Evolutionary conservation across 92 coral and sea anemone species (phyloP), one percentile per base, ranked within the genome.

Genomic region (Meandrina meandrites): DNA sequence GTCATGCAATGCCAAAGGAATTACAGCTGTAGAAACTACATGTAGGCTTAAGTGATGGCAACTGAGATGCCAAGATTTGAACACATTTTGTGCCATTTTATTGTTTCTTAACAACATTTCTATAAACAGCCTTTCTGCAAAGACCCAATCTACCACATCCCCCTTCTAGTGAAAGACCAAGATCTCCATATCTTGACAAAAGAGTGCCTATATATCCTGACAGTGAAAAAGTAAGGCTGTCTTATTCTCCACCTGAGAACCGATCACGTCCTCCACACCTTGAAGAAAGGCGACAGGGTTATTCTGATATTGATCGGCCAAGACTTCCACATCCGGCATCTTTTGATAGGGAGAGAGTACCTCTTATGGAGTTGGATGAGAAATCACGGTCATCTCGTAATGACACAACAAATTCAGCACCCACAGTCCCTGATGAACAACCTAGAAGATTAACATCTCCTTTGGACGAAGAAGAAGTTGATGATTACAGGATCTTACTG

Each of bases 401-500:
- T 32, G 76, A 66, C 45, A 58, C 2, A 35, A 36, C 42, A 28
- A 42, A 45, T 76, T 19, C 50, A 18, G 18, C 66, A 77, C 76
- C 83, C 45, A 21, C 40, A 28, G 78, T 24, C 32, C 57, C 18
- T 3, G 80, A 34, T 32, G 79, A 79, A 69, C 85, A 79, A 36
- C 79, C 89, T 13, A 37, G 40, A 50, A 86, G 85, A 79, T 18
- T 79, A 30, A 84, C 86, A 21, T 60, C 91, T 32, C 91, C 93
- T 70, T 67, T 82, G 36, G 93, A 88, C 28, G 90, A 75, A 21
- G 90, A 75, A 21, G 86, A 87, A 1, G 82, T 62, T 1, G 97
- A 97, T 51, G 99, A 97, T 73, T 97, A 92, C 84, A 93, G 93
- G 75, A 31, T 95, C 24, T 70, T 97, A 40, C 93, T 97, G n/a